Conservation (phyloP, 2,797 vertebrate species). For the Coccyzus lansbergi region DNA sequence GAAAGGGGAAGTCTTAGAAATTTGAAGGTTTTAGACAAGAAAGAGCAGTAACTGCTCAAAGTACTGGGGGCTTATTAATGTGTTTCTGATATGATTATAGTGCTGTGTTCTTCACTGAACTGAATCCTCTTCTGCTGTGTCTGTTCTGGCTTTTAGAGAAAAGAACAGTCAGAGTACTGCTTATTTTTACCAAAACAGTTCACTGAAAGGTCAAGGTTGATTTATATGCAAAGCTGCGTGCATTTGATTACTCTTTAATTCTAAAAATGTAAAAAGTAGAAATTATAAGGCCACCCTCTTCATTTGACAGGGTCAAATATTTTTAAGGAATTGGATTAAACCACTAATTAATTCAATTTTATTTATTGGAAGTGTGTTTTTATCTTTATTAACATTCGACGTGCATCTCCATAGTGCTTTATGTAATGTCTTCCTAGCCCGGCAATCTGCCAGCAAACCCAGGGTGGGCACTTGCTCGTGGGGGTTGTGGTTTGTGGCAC, state of each 20-base stretch:
- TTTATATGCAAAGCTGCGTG: conserved; percentile 58
- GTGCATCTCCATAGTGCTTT: background rate
- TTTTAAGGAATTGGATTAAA: conserved; percentile 70
- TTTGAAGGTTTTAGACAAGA: conserved; percentile 35
- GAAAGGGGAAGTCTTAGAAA: conserved; percentile 20
- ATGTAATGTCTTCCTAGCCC: background rate
- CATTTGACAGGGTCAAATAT: conserved; percentile 67
- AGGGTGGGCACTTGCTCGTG: background rate
- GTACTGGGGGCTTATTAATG: conserved; percentile 33
- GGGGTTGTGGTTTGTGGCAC: background rate
- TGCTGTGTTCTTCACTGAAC: conserved; percentile 16
- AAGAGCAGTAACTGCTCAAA: conserved; percentile 21
- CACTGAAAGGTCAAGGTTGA: conserved; percentile 61
- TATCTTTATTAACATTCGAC: conserved; percentile 52
- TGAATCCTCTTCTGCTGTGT: conserved; percentile 34
- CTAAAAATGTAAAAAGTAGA: conserved; percentile 62
- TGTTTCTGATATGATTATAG: conserved; percentile 46
- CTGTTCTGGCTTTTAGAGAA: conserved; percentile 49
- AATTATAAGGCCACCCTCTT: conserved; percentile 59
- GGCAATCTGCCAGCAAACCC: background rate
- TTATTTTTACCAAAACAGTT: conserved; percentile 70
- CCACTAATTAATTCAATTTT: conserved; percentile 72
- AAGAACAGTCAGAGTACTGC: conserved; percentile 50
- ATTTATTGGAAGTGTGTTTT: conserved; percentile 66
- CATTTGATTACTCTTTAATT: conserved; percentile 69